These are phyloP conservation scores for Sphaerophoria taeniata DNA, from an alignment of 2,888 invertebrate genomes.

Conservation along the genomic window DNA sequence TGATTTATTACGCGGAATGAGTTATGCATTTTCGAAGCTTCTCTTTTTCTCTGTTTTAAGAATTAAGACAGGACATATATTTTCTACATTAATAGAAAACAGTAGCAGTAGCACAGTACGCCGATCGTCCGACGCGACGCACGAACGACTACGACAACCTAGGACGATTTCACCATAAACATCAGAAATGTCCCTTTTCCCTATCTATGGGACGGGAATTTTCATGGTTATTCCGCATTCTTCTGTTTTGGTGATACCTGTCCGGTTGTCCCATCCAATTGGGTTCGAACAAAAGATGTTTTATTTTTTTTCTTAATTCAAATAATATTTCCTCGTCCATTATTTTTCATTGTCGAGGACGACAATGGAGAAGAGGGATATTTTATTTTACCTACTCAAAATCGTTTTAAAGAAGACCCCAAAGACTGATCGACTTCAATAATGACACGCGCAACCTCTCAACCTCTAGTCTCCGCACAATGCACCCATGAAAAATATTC, in stretches of 20 bases:
- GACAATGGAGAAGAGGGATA: conserved; percentile 14
- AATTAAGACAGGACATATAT: conserved; percentile 71
- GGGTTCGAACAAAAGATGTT: conserved; percentile 48
- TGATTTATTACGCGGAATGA: conserved; percentile 73
- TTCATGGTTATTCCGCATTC: neutral
- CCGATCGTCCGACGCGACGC: too few species aligned
- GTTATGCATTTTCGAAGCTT: conserved; percentile 72
- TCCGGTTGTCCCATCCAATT: conserved; percentile 41
- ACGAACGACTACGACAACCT: too few species aligned
- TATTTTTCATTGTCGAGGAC: conserved; percentile 24
- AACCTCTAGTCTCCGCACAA: too few species aligned
- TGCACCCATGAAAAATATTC: conserved; percentile 58
- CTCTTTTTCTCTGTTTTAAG: too few species aligned
- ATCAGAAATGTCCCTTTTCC: too few species aligned
- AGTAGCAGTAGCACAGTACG: conserved; percentile 49
- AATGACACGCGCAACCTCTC: conserved; percentile 35
- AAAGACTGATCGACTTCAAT: conserved; percentile 16
- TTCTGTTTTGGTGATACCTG: neutral
- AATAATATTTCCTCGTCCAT: conserved; percentile 39
- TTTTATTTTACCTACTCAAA: neutral
- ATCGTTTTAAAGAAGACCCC: conserved; percentile 20
- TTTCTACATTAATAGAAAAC: conserved; percentile 70
- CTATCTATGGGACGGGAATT: neutral
- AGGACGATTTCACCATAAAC: conserved; percentile 63
- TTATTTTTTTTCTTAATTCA: neutral